phyloP scores from a whole-genome alignment of 2,113 vertebrate species.

The Mesembrinibis cayennensis region DNA sequence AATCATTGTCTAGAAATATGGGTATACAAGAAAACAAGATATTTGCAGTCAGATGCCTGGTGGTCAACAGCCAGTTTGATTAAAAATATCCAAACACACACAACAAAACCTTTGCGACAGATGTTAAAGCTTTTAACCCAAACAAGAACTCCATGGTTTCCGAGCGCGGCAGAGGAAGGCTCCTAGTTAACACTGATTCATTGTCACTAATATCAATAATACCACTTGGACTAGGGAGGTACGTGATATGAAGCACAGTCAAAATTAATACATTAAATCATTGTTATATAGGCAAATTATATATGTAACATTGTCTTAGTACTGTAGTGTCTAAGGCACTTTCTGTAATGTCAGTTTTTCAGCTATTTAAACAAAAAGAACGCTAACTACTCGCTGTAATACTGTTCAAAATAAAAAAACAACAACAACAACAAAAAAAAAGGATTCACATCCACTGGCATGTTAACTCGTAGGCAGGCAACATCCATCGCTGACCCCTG shows the following conservation, averaged over 20 bases:
- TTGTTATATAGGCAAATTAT: constrained; percentile 80
- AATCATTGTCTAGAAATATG: constrained; percentile 96
- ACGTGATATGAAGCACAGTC: constrained; percentile 81
- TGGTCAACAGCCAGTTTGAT: constrained; percentile 89
- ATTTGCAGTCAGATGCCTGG: constrained; percentile 87
- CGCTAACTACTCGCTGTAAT: constrained; percentile 71
- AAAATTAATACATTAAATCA: constrained; percentile 78
- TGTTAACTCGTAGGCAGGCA: constrained; percentile 67
- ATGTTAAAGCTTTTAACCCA: constrained; percentile 96
- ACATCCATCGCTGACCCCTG: background rate
- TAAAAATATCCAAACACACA: constrained; percentile 76
- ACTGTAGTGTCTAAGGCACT: constrained; percentile 99
- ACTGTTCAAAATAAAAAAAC: constrained; percentile 65
- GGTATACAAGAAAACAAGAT: constrained; percentile 89
- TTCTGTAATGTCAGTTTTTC: constrained; percentile 84
- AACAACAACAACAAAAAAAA: background rate
- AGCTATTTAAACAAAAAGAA: constrained; percentile 74
- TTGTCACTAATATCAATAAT: constrained; percentile 75
- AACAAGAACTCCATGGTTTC: constrained; percentile 70
- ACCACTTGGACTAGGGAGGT: constrained; percentile 79
- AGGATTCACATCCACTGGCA: constrained; percentile 72
- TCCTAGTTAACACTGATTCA: constrained; percentile 82
- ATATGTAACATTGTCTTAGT: constrained; percentile 85
- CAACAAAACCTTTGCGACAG: constrained; percentile 77
- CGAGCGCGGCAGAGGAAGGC: constrained; percentile 76